These are phyloP conservation scores for Leucozona laternaria DNA, from an alignment of 2,888 invertebrate species.

Conservation along the genomic window DNA sequence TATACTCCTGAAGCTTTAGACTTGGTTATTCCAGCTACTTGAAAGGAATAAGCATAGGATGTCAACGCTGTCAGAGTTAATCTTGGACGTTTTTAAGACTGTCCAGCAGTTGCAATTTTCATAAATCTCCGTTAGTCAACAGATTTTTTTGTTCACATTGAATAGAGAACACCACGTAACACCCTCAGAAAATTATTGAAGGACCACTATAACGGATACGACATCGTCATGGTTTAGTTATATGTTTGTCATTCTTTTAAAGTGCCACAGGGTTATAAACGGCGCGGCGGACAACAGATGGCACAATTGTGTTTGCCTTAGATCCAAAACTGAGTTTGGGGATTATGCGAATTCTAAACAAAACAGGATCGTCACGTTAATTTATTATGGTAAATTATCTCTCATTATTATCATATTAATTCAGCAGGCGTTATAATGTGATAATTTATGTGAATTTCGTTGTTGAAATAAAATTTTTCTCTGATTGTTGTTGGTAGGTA, in stretches of 20 bases:
- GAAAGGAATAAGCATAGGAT: conserved; percentile 47
- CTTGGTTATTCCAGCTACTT: conserved; percentile 26
- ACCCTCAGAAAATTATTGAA: conserved; percentile 16
- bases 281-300: conserved; percentile 36
- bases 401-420: conserved; percentile 46
- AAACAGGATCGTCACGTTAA: conserved; percentile 32
- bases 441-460: conserved; percentile 31
- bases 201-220: conserved; percentile 9
- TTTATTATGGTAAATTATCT: conserved; percentile 53
- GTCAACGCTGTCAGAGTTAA: conserved; percentile 53
- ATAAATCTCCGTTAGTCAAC: conserved; percentile 57
- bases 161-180: not conserved
- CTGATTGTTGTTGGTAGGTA: not conserved
- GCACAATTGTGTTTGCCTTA: conserved; percentile 11
- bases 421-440: conserved; percentile 38
- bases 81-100: conserved; percentile 42
- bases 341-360: conserved; percentile 51
- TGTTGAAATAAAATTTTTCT: not conserved
- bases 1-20: not conserved
- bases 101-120: conserved; percentile 57
- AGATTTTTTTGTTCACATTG: conserved; percentile 31
- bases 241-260: conserved; percentile 22
- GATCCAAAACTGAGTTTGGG: conserved; percentile 26
- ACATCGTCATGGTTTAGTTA: conserved; percentile 12
- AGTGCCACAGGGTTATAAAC: conserved; percentile 13